phyloP scores from a whole-genome alignment of 2,113 vertebrate species.

The Emydura subglobosa region DNA sequence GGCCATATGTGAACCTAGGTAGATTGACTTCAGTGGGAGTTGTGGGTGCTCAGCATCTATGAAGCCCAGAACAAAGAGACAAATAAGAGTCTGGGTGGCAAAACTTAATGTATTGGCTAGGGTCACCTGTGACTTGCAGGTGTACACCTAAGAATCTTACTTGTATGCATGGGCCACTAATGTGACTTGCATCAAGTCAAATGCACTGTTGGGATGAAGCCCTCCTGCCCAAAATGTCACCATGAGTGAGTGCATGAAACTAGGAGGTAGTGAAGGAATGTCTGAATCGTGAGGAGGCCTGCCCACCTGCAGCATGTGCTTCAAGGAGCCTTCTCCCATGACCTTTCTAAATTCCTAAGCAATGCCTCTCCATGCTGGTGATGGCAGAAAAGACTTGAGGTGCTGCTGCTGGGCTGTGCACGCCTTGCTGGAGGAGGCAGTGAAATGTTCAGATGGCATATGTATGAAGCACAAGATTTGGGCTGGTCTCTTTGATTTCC shows the following conservation, averaged over 20 bases:
- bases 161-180: not conserved
- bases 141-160: conserved; percentile 10
- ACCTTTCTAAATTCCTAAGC: not conserved
- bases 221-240: not conserved
- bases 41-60: not conserved
- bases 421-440: not conserved
- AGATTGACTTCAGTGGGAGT: not conserved
- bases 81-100: fast-evolving
- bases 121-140: not conserved
- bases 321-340: not conserved
- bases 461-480: fast-evolving
- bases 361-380: not conserved
- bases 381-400: fast-evolving
- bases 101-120: not conserved
- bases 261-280: not conserved
- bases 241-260: not conserved
- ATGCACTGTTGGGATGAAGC: not conserved
- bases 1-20: fast-evolving
- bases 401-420: not conserved
- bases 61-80: too few relatives aligned
- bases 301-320: not conserved
- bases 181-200: conserved; percentile 56
- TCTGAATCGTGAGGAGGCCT: not conserved
- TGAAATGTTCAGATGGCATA: not conserved
- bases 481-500: not conserved